Percentiles rank a stretch among this genome's conserved stretches.
Evolutionary conservation across 2,797 vertebrate species (phyloP).

Genomic region (Corythornis leucogaster): DNA sequence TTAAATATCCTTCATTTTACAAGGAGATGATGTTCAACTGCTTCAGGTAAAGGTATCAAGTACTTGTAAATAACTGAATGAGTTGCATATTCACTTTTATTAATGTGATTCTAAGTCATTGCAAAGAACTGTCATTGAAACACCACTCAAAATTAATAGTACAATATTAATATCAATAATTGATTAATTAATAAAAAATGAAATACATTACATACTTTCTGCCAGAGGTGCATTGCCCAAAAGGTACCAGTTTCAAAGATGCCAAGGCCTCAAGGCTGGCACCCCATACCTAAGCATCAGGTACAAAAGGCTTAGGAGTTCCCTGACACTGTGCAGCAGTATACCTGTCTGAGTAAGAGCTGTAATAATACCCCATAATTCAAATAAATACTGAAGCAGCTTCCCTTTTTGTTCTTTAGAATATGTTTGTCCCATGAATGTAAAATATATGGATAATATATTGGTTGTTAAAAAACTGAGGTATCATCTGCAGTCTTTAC

Average conservation of each 20-base stretch:
- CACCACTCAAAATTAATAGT: not conserved
- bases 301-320: not conserved
- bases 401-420: not conserved
- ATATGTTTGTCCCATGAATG: not conserved
- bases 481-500: not conserved
- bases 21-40: not conserved
- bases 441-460: not conserved
- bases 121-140: not conserved
- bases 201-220: not conserved
- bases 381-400: not conserved
- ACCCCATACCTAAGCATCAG: not conserved
- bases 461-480: not conserved
- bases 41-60: not conserved
- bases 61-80: not conserved
- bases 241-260: not conserved
- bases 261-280: not conserved
- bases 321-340: rapidly evolving
- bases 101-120: not conserved
- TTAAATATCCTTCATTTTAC: not conserved
- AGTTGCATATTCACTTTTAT: not conserved
- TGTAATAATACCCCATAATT: not conserved
- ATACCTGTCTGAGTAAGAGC: not conserved
- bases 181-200: not conserved
- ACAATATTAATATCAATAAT: not conserved
- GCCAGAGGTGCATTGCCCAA: not conserved